Evolutionary conservation across 1,140 invertebrate species (phyloP).

Genomic region (Scaptomyza hsui): DNA sequence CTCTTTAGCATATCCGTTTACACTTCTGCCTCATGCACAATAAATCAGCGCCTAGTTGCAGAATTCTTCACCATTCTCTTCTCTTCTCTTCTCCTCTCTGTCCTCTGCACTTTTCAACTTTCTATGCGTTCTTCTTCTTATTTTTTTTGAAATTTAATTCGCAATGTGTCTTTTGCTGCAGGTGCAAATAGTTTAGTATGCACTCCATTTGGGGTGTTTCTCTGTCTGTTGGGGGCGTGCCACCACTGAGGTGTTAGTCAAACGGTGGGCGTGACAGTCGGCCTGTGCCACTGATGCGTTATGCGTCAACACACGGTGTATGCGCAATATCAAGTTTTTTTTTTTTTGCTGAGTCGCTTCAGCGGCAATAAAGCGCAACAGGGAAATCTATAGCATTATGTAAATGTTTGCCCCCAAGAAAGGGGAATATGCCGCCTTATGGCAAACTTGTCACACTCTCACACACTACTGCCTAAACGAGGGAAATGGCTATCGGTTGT

Average conservation of each 20-base stretch:
- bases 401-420: constrained; percentile 28
- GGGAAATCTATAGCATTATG: constrained; percentile 11
- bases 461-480: background rate
- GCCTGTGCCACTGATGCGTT: constrained; percentile 28
- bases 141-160: constrained; percentile 56
- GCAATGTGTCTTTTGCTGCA: constrained; percentile 19
- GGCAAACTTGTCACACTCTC: constrained; percentile 7
- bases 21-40: constrained; percentile 64
- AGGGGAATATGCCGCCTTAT: background rate
- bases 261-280: constrained; percentile 23
- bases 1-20: constrained; percentile 72
- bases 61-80: constrained; percentile 35
- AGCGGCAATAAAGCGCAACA: background rate
- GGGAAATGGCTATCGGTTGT: background rate
- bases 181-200: constrained; percentile 24
- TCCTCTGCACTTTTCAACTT: constrained; percentile 19
- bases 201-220: constrained; percentile 6
- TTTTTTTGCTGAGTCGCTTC: background rate
- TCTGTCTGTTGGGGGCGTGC: constrained; percentile 31
- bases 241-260: constrained; percentile 31
- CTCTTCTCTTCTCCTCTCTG: constrained; percentile 30
- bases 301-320: constrained; percentile 37
- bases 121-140: background rate
- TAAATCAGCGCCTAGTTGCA: constrained; percentile 77
- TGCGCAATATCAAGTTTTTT: constrained; percentile 27